Evolutionary conservation across 2,888 invertebrate species (phyloP).

Genomic region (Didymodactylos carnosus): DNA sequence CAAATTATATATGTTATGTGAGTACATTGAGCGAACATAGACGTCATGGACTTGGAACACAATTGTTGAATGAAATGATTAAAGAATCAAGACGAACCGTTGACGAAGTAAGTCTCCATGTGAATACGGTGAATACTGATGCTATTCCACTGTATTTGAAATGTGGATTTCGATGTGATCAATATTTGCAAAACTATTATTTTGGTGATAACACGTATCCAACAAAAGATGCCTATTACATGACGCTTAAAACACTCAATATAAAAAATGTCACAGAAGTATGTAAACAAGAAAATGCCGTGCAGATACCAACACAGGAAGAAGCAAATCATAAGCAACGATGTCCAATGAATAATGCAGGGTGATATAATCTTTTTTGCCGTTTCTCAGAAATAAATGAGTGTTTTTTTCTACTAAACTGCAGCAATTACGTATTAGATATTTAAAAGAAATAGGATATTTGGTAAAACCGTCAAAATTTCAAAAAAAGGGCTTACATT

Average conservation of each 20-base stretch:
- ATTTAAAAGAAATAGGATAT: too few relatives aligned
- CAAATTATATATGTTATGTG: background rate
- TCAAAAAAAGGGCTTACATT: too few relatives aligned
- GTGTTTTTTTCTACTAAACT: too few relatives aligned
- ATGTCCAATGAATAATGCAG: too few relatives aligned
- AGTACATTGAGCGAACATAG: background rate
- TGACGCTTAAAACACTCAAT: background rate
- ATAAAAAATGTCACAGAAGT: background rate
- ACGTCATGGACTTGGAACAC: background rate
- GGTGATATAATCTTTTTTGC: too few relatives aligned
- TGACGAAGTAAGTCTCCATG: background rate
- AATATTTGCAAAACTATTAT: background rate
- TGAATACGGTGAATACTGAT: background rate
- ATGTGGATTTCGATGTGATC: background rate
- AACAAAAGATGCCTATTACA: background rate
- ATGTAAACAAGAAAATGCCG: background rate
- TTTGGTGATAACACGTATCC: background rate
- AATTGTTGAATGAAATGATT: background rate
- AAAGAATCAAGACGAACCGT: background rate
- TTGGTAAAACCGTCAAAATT: too few relatives aligned
- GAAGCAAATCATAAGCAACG: too few relatives aligned
- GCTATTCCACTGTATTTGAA: background rate
- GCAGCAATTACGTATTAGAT: too few relatives aligned
- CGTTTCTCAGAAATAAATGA: too few relatives aligned
- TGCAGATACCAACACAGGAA: too few relatives aligned